Evolutionary conservation across 2,888 invertebrate genomes (phyloP), one percentile per base, ranked within the genome.

Genomic region (Aphrophora alni): DNA sequence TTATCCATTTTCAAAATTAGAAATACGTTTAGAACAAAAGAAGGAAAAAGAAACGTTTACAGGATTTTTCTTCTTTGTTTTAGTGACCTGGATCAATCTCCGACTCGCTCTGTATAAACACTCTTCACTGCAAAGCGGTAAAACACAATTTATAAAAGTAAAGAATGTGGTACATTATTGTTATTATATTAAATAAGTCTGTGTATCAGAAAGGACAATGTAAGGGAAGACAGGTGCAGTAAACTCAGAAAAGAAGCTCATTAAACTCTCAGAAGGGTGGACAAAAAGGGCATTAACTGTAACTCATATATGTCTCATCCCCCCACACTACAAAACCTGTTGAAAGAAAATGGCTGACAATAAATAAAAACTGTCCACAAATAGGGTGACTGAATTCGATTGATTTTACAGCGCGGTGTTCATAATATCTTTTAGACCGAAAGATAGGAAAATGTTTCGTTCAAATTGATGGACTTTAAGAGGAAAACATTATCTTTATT

Each of bases 251-350:
- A 12, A 59, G 59, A 59, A 59, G 59, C 59, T 59, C 59, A 59
- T 59, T 59, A 59, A 59, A 59, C 59, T n/a, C n/a, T n/a, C n/a
- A n/a, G 59, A 59, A 59, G 59, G 5, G 59, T 59, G 59, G 59
- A 59, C 59, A 59, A 59, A 59, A 59, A 59, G 59, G 59, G 21
- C 59, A 59, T 59, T 59, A 59, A 59, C 59, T 59, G 59, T 59
- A 59, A 59, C 59, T 59, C 59, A 59, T 59, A 59, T 21, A 14
- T 59, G 33, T 33, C 33, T 3, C 33, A 8, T 8, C 33, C 33
- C 21, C 59, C 21, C 44, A 14, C 33, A 4, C 44, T 59, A 2
- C 5, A 5, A 21, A 59, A 59, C 59, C 59, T 59, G 59, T 59
- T 59, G 59, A 59, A 59, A 59, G 59, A 59, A 59, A 59, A 59